Base-by-base conservation (phyloP, 1,140 invertebrate genomes). In the Drosophila ogumai region DNA sequence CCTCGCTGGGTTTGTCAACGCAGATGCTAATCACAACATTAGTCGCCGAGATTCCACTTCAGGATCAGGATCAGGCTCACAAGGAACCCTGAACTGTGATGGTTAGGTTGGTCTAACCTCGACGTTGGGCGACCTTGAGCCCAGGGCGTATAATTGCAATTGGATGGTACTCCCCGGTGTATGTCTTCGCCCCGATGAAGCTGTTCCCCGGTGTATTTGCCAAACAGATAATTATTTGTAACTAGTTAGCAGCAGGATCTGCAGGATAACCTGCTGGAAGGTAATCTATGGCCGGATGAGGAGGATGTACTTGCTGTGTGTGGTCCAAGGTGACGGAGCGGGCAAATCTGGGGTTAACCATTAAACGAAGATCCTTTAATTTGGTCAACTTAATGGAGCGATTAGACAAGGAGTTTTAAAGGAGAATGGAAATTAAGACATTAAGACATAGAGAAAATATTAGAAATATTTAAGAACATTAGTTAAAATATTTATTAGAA, bases 21-120 rank as follows among this genome's bases (percentile, higher is more conserved):
- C 91, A 92, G 91, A 92, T 92, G 91, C 91, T 92, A 92, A 92
- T 91, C 91, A 92, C 91, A 85, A 88, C 91, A 91, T 91, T 91
- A 91, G 90, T 78, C 65, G 67, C 36, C 64, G 76, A 77, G 81
- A 69, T 82, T 80, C 84, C 78, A 90, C 85, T 90, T 90, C 81
- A 90, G 77, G 72, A 54, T 49, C 47, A 31, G 54, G 59, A 55
- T 43, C 10, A 7, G 22, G 7, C n/a, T 90, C 77, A 81, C 31
- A 32, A 32, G 77, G 38, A 75, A 55, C 65, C 50, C 56, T 71
- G 69, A 79, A 57, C 76, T 61, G 54, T 64, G 77, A 72, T 77
- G 47, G 60, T 80, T 79, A 10, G 6, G n/a, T 32, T 17, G 85
- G 81, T 85, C 85, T 71, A 88, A 77, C 81, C 85, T 87, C 78